These are phyloP conservation scores for Drepanosiphum platanoidis DNA, from an alignment of 2,888 invertebrate species.

Conservation along the genomic window DNA sequence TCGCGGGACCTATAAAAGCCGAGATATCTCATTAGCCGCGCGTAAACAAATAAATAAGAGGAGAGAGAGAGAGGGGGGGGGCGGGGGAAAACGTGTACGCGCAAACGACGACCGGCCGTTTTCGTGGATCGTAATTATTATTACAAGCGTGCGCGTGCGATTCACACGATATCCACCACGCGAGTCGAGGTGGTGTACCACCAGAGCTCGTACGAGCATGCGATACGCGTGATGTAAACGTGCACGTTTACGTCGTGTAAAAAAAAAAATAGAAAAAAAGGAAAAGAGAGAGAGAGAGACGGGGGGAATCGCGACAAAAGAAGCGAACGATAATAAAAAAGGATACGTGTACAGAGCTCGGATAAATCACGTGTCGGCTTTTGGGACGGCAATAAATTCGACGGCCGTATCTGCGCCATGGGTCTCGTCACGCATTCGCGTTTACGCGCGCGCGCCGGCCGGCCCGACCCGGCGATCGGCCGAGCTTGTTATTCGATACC, in stretches of 20 bases:
- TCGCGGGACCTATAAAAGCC: background rate
- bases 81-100: background rate
- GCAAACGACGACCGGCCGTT: background rate
- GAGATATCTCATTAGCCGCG: background rate
- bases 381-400: slow-evolving; percentile 51
- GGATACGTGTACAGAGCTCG: background rate
- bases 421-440: slow-evolving; percentile 57
- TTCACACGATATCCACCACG: too few species aligned
- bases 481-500: slow-evolving; percentile 42
- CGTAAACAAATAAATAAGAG: background rate
- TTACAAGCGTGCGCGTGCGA: background rate
- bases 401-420: slow-evolving; percentile 53
- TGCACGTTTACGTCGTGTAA: slow-evolving; percentile 16
- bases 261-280: background rate
- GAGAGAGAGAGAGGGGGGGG: background rate
- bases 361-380: slow-evolving; percentile 53
- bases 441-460: background rate
- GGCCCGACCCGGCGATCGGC: background rate
- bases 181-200: too few species aligned
- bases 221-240: too few species aligned
- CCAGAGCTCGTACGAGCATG: too few species aligned
- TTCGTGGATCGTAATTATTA: background rate
- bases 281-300: background rate
- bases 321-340: background rate
- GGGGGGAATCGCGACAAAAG: background rate